Evolutionary conservation across 2,113 vertebrate genomes (phyloP).

Genomic region (Indicator indicator): DNA sequence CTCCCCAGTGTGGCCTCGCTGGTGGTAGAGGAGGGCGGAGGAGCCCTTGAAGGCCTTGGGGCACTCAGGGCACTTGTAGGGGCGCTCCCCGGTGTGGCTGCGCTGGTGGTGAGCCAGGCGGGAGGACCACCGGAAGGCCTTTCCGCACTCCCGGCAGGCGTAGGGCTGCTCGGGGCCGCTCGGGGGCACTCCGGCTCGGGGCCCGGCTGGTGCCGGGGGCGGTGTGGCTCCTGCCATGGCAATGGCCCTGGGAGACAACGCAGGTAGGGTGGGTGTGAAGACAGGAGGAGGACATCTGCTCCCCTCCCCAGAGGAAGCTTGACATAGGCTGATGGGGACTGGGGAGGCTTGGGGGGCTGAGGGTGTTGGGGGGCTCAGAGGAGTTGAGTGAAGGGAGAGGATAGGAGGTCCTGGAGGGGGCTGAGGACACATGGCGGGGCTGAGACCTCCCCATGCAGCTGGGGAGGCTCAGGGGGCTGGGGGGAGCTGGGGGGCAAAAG

Average conservation of each 20-base stretch:
- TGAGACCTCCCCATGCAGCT: too few relatives aligned
- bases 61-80: constrained; percentile 91
- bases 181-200: constrained; percentile 78
- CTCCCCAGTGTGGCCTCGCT: constrained; percentile 91
- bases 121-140: constrained; percentile 92
- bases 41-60: constrained; percentile 95
- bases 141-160: constrained; percentile 89
- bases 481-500: too few relatives aligned
- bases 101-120: constrained; percentile 91
- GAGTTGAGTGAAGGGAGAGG: too few relatives aligned
- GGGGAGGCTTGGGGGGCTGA: too few relatives aligned
- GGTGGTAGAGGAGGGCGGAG: constrained; percentile 90
- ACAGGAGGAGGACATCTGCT: too few relatives aligned
- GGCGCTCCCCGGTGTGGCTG: constrained; percentile 93
- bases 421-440: too few relatives aligned
- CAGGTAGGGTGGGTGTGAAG: not conserved
- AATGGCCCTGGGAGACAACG: not conserved
- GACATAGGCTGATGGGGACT: too few relatives aligned
- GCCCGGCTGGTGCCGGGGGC: constrained; percentile 85
- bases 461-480: too few relatives aligned
- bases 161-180: constrained; percentile 88
- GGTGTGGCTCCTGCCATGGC: constrained; percentile 4
- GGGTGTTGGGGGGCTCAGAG: too few relatives aligned
- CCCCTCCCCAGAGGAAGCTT: too few relatives aligned
- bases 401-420: too few relatives aligned